Percentiles rank a stretch among this genome's conserved stretches.
Evolutionary conservation across 2,113 vertebrate genomes (phyloP).

Genomic region (Noctilio leporinus): DNA sequence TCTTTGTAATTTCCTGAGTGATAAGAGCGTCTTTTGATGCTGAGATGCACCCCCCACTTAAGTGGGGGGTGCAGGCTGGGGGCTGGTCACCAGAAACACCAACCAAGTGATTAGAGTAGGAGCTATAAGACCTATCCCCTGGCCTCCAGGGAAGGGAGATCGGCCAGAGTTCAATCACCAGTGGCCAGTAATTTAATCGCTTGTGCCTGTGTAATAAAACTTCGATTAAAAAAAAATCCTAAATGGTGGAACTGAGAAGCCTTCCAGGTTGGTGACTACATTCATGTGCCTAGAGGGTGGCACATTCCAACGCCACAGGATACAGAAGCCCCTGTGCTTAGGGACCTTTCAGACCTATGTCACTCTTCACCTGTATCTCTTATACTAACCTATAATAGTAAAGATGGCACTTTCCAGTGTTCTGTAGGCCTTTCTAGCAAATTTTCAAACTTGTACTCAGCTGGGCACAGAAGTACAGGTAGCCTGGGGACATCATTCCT

Average conservation of each 20-base stretch:
- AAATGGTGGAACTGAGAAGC: not conserved
- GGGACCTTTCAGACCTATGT: not conserved
- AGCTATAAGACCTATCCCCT: not conserved
- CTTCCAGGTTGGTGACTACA: not conserved
- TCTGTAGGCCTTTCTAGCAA: not conserved
- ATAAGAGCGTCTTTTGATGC: not conserved
- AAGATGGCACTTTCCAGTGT: not conserved
- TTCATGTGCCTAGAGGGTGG: accelerated
- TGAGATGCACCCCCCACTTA: not conserved
- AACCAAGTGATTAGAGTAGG: no score
- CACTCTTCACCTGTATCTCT: not conserved
- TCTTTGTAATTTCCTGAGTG: not conserved
- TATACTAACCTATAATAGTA: not conserved
- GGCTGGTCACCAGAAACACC: not conserved
- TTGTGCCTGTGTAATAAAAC: not conserved
- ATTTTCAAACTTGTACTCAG: not conserved
- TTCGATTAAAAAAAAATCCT: not conserved
- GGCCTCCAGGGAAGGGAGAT: not conserved
- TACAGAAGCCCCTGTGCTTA: not conserved
- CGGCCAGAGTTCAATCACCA: not conserved
- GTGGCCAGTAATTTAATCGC: not conserved
- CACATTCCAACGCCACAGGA: not conserved
- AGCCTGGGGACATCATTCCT: not conserved
- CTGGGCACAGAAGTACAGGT: not conserved
- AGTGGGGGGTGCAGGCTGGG: not conserved